Base-by-base conservation (phyloP, 2,888 invertebrate genomes). In the Rotaria sp. region DNA sequence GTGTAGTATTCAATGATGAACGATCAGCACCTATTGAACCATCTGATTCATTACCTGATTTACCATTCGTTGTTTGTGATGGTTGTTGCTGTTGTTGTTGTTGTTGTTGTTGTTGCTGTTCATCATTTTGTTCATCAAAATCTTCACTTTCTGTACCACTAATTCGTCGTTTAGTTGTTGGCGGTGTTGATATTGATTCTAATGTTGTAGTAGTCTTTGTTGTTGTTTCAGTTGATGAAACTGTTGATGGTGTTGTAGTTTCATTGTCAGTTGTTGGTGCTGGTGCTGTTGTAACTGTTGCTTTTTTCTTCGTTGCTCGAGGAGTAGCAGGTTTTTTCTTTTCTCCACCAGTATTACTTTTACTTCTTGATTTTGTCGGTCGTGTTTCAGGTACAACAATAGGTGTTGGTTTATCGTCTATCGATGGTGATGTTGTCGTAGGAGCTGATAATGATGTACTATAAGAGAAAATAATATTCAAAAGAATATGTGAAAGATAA, bases 61-160 rank as follows among this genome's bases (percentile, higher is more conserved):
- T 67, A 38, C 67, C 26, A 67, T 67, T 67, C 18, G 67, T 35
- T 35, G 67, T 35, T 67, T 67, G 67, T 7, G 67, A 67, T 30
- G 35, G n/a, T 59, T 59, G 59, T 30, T 59, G 57, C 11, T 59
- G 45, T 45, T 45, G 50, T 15, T 50, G 45, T 45, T 45, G 50
- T 15, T 50, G n/a, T 59, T 59, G 59, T 30, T 59, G 57, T 30
- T 59, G 45, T 45, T 45, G 50, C 2, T 50, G 67, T 67, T 67
- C 67, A 35, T 67, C 67, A 67, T 18, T 67, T 35, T 67, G 35
- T 35, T 67, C 67, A 21, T 67, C 67, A 26, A 67, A 67, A 67
- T 67, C 67, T 67, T 67, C 67, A 35, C 67, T 67, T 67, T 67
- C 67, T 35, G 67, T 67, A 21, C 67, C 67, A 67, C 67, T 67